Evolutionary conservation across 2,797 vertebrate species (phyloP), one percentile per base, ranked within the genome.

Genomic region (Micrastur ruficollis): DNA sequence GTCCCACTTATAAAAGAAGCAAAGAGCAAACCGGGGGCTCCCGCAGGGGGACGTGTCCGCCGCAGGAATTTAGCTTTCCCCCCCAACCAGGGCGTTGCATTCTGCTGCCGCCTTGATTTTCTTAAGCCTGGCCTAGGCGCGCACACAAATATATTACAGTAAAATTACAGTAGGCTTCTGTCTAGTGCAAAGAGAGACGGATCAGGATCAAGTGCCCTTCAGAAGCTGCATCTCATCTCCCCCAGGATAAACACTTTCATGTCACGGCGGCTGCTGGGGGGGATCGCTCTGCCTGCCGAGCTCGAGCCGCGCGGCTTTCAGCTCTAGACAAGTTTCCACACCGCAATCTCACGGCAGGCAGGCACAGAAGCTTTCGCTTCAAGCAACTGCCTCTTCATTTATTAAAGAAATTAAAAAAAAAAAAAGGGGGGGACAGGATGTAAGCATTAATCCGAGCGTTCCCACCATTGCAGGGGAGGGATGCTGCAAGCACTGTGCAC

Each of bases 201-300:
- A 67, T 56, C 58, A 86, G 86, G 74, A 92, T 72, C 58, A 62
- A 96, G 93, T 81, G 86, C 90, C 85, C 92, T 93, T 86, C 92
- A 95, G 82, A 90, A 91, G 88, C 88, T 36, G 65, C 16, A 9
- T 83, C 62, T 93, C 81, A 18, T 92, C 94, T 91, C 82, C 80
- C 88, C 91, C 75, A 80, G 87, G 89, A 93, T 65, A 86, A 95
- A 91, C 93, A 88, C 82, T 84, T 89, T 25, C 74, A 76, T 32
- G 52, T 90, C 80, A 79, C 5, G 5, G 76, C 12, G 55, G 86
- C 68, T 86, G 82, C 92, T 46, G 66, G 82, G 76, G 90, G 34
- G 56, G 32, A 70, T 59, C 5, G 27, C 84, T 75, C 17, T 84
- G 88, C 82, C 81, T 6, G 49, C 3, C 1, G 13, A 92, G 88